Evolutionary conservation across 2,888 invertebrate species (phyloP).

Genomic region (Caenorhabditis panamensis): DNA sequence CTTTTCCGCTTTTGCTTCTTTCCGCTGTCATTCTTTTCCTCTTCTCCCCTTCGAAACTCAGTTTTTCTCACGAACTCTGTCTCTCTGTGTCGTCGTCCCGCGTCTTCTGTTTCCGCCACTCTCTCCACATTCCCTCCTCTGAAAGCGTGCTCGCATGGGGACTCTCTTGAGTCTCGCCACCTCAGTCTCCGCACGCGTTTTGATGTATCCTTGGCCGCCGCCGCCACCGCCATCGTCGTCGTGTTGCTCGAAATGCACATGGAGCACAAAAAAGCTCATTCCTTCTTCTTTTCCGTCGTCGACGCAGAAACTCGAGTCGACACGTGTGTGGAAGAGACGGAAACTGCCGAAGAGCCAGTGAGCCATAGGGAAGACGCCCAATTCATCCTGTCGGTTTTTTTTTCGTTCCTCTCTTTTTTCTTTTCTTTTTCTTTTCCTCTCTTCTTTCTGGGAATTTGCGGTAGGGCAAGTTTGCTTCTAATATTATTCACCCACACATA

Average conservation of each 20-base stretch:
- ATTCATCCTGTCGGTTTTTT: slow-evolving; percentile 5
- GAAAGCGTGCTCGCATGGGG: slow-evolving; percentile 5
- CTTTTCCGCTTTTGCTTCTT: slow-evolving; percentile 15
- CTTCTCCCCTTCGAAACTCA: slow-evolving; percentile 22
- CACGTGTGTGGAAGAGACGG: slow-evolving; percentile 18
- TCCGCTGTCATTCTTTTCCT: slow-evolving; percentile 17
- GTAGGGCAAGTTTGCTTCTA: neutral
- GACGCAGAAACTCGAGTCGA: slow-evolving; percentile 34
- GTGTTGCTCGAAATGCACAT: slow-evolving; percentile 54
- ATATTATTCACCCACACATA: neutral
- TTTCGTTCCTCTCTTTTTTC: neutral
- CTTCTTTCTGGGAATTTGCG: neutral
- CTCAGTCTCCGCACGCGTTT: slow-evolving; percentile 18
- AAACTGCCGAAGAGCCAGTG: neutral
- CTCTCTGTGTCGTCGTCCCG: slow-evolving; percentile 25
- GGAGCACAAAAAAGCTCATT: slow-evolving; percentile 55
- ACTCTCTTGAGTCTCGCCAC: slow-evolving; percentile 18
- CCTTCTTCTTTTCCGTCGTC: slow-evolving; percentile 32
- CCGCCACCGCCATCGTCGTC: slow-evolving; percentile 25
- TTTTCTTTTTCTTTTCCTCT: neutral
- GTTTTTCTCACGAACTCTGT: slow-evolving; percentile 47
- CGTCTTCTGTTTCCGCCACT: slow-evolving; percentile 4
- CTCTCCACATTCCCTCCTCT: slow-evolving; percentile 13
- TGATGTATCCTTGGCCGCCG: neutral
- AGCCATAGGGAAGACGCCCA: slow-evolving; percentile 17